These are phyloP conservation scores for Caenorhabditis virilis DNA, from an alignment of 2,888 invertebrate genomes.

Conservation along the genomic window DNA sequence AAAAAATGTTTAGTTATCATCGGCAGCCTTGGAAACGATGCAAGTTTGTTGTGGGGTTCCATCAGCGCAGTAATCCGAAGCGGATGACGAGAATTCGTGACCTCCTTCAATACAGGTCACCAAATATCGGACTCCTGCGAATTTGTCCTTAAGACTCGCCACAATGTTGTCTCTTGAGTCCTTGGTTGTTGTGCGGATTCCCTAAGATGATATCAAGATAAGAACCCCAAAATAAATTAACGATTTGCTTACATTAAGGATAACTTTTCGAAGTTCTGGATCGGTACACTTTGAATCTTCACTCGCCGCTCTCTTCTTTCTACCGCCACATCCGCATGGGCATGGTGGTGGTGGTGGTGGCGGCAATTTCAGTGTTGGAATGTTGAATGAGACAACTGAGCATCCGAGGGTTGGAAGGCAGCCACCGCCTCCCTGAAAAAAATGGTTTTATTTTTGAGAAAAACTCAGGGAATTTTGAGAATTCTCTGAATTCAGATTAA, in stretches of 20 bases:
- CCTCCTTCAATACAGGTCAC: conserved; percentile 48
- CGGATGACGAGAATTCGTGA: conserved; percentile 43
- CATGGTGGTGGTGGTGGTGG: conserved; percentile 46
- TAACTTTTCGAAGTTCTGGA: conserved; percentile 46
- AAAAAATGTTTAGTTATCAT: too few species aligned
- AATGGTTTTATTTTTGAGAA: too few species aligned
- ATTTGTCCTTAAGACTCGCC: conserved; percentile 43
- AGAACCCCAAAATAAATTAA: background rate
- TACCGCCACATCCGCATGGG: conserved; percentile 41
- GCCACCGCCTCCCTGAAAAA: too few species aligned
- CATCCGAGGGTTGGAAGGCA: conserved; percentile 14
- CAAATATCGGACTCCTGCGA: conserved; percentile 41
- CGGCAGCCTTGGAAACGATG: conserved; percentile 36
- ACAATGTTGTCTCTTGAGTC: conserved; percentile 50
- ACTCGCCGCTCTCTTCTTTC: conserved; percentile 46
- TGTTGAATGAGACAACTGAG: conserved; percentile 30
- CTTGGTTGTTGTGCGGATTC: conserved; percentile 37
- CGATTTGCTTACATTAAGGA: conserved; percentile 33
- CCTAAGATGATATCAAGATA: conserved; percentile 11
- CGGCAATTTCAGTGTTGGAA: conserved; percentile 35
- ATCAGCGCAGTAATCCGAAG: conserved; percentile 39
- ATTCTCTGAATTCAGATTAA: too few species aligned
- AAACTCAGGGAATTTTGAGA: background rate
- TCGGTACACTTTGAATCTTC: conserved; percentile 48
- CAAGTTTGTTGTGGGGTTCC: conserved; percentile 49